A percentile compares a stretch with the other conserved stretches of the same genome.
phyloP scores from a whole-genome alignment of 37 sponge, comb jelly and placozoan genomes.

The Beroe ovata region DNA sequence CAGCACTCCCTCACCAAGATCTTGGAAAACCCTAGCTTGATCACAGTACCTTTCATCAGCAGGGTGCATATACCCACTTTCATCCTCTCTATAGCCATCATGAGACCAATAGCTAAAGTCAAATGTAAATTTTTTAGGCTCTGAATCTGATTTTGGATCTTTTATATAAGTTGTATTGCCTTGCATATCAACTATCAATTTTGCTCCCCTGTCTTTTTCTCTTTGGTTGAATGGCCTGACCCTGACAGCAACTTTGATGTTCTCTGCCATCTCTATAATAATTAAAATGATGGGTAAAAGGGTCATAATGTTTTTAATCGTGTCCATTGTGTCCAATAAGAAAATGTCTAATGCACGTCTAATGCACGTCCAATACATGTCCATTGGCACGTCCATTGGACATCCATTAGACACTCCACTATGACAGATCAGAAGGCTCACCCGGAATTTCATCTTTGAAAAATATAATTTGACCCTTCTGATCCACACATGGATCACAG shows the following conservation, averaged over 20 bases:
- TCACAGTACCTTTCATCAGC: conserved; percentile 72
- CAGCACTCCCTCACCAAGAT: conserved; percentile 78
- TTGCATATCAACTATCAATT: conserved; percentile 74
- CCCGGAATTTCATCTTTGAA: too few species aligned
- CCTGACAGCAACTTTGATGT: conserved; percentile 78
- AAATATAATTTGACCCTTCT: too few species aligned
- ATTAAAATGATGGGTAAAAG: too few species aligned
- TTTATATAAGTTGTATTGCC: conserved; percentile 70
- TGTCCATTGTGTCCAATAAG: too few species aligned
- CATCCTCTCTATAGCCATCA: conserved; percentile 71
- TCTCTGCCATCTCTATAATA: conserved; percentile 83
- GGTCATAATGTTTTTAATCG: too few species aligned
- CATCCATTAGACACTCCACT: too few species aligned
- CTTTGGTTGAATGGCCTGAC: conserved; percentile 78
- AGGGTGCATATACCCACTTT: conserved; percentile 71
- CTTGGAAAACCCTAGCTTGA: conserved; percentile 76
- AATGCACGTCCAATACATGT: too few species aligned
- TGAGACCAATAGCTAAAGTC: conserved; percentile 84
- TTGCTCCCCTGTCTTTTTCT: conserved; percentile 71
- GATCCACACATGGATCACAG: too few species aligned
- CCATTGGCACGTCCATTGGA: too few species aligned
- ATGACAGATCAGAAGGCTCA: too few species aligned
- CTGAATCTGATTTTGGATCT: conserved; percentile 67
- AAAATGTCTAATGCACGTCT: too few species aligned
- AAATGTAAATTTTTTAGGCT: conserved; percentile 74